Conservation (phyloP, 2,888 invertebrate species). For the Dioctria linearis region DNA sequence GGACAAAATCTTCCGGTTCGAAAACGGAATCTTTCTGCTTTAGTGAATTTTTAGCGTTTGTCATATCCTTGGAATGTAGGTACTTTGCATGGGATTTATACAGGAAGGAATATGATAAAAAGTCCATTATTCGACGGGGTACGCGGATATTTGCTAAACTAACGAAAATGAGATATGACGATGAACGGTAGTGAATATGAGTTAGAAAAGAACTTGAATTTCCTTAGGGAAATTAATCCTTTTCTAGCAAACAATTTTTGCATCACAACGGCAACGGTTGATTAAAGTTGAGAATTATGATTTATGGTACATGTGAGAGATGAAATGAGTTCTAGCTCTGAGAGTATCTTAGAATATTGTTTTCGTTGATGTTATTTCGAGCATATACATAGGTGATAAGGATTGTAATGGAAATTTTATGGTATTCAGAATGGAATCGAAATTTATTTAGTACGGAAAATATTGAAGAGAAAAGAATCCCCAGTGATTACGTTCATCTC, state of each 20-base stretch:
- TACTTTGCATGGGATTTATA: neutral
- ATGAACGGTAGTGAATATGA: neutral
- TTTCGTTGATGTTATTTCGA: no score
- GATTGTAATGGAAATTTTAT: no score
- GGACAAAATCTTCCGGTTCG: neutral
- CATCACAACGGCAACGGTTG: neutral
- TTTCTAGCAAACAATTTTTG: neutral
- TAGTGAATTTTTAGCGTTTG: neutral
- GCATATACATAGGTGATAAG: no score
- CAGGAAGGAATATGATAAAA: neutral
- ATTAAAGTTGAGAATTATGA: neutral
- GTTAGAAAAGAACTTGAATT: constrained; percentile 2
- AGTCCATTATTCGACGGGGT: neutral
- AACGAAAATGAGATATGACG: neutral
- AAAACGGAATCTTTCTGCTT: neutral
- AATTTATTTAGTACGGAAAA: no score
- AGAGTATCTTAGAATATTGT: no score
- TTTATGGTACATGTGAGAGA: neutral
- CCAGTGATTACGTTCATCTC: no score
- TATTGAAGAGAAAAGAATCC: no score
- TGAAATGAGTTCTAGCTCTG: no score
- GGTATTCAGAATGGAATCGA: no score
- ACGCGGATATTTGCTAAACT: neutral
- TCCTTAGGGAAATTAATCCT: constrained; percentile 41
- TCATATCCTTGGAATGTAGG: neutral